Evolutionary conservation across 2,797 vertebrate species (phyloP).

Genomic region (Anas acuta): DNA sequence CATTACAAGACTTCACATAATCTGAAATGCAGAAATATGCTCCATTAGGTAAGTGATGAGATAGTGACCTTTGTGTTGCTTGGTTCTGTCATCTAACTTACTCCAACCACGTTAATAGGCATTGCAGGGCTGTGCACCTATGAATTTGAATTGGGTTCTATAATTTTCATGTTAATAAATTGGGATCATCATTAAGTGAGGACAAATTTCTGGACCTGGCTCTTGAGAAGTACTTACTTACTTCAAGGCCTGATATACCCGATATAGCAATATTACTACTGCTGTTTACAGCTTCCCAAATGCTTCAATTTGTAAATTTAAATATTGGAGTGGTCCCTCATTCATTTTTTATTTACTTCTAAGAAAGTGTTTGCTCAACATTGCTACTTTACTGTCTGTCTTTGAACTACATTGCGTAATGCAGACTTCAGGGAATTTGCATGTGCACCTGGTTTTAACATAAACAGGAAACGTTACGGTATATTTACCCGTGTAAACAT

Average conservation of each 20-base stretch:
- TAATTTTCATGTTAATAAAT: background rate
- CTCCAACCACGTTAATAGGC: background rate
- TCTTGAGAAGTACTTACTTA: background rate
- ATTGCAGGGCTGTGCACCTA: background rate
- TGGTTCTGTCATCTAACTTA: background rate
- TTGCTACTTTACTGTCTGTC: background rate
- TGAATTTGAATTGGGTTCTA: background rate
- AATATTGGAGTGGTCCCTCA: background rate
- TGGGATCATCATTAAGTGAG: background rate
- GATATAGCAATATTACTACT: background rate
- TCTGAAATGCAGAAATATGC: background rate
- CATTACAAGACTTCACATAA: background rate
- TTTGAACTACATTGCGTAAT: background rate
- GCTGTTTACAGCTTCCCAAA: background rate
- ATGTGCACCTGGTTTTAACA: background rate
- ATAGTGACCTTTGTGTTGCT: background rate
- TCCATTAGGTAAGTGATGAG: background rate
- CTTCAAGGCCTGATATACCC: background rate
- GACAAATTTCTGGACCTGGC: background rate
- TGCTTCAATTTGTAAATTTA: background rate
- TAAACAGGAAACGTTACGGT: background rate
- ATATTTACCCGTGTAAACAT: background rate
- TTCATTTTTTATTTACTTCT: background rate
- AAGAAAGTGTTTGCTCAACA: background rate
- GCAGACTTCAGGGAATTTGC: background rate